phyloP scores from a whole-genome alignment of 2,113 vertebrate genomes.

The Pelecanus crispus region DNA sequence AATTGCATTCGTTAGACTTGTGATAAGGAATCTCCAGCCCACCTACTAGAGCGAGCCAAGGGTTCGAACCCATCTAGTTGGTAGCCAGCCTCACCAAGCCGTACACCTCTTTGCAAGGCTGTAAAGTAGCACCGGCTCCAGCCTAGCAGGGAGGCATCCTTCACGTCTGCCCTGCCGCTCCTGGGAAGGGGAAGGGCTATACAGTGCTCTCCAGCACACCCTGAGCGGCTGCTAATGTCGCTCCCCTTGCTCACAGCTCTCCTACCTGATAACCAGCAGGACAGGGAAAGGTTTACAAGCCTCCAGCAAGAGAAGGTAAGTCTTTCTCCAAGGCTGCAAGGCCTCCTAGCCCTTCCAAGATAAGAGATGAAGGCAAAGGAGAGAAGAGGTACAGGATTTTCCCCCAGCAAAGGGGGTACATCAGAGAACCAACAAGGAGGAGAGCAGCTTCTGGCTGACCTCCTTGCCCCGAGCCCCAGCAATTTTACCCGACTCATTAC shows the following conservation, averaged over 20 bases:
- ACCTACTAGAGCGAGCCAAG: neutral
- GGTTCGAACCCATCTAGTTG: accelerated
- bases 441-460: neutral
- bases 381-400: neutral
- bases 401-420: neutral
- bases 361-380: neutral
- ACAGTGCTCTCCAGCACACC: neutral
- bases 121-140: neutral
- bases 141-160: neutral
- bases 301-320: neutral
- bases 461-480: neutral
- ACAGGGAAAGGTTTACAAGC: neutral
- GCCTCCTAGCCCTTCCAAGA: neutral
- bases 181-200: accelerated
- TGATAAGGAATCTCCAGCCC: neutral
- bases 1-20: neutral
- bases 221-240: neutral
- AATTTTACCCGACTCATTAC: neutral
- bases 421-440: neutral
- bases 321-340: neutral
- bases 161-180: accelerated
- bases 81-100: neutral
- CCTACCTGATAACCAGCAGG: neutral
- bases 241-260: neutral
- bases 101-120: neutral